These are phyloP conservation scores for Lutraria lutraria DNA, from an alignment of 2,888 invertebrate genomes.

Conservation along the genomic window DNA sequence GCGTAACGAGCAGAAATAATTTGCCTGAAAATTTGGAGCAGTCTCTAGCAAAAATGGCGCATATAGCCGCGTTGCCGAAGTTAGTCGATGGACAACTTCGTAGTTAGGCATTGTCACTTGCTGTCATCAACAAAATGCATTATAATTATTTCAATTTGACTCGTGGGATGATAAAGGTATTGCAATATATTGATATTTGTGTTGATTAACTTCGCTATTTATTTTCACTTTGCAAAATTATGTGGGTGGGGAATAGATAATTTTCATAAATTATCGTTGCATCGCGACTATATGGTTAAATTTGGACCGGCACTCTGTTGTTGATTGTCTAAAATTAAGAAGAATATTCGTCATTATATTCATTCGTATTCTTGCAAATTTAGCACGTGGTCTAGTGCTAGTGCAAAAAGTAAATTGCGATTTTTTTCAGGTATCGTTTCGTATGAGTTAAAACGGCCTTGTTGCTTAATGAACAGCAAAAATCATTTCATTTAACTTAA, in stretches of 20 bases:
- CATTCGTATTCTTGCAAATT: neutral
- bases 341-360: too few species aligned
- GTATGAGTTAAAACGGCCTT: too few species aligned
- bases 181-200: neutral
- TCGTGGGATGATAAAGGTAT: neutral
- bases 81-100: neutral
- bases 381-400: neutral
- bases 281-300: neutral
- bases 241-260: slow-evolving; percentile 16
- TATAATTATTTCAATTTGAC: neutral
- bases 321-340: too few species aligned
- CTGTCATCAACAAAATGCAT: neutral
- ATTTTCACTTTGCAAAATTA: neutral
- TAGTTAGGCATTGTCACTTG: neutral
- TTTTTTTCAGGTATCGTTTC: too few species aligned
- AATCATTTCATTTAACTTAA: too few species aligned
- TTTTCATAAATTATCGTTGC: neutral
- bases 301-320: neutral
- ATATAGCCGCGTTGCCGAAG: slow-evolving; percentile 39
- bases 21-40: slow-evolving; percentile 70
- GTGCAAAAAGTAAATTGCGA: neutral
- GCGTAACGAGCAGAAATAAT: slow-evolving; percentile 20
- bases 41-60: slow-evolving; percentile 71
- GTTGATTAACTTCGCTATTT: neutral
- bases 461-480: too few species aligned